phyloP scores from a whole-genome alignment of 2,888 invertebrate genomes.

The Alitta virens region DNA sequence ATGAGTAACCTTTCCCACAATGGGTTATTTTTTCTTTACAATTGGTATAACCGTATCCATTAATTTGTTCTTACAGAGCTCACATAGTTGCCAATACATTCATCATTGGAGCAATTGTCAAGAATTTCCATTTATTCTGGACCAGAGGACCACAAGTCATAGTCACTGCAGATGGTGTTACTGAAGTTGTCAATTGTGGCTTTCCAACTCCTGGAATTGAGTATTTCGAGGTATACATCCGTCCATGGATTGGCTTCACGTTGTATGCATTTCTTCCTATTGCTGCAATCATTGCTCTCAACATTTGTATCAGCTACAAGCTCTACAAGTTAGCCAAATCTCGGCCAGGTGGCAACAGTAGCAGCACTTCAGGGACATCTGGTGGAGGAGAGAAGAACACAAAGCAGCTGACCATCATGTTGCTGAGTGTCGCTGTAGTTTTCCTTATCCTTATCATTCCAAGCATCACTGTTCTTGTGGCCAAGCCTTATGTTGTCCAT shows the following conservation, averaged over 20 bases:
- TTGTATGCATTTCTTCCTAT: conserved; percentile 20
- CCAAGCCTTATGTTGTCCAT: conserved; percentile 4
- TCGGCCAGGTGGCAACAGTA: neutral
- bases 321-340: neutral
- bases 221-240: conserved; percentile 10
- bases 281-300: neutral
- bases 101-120: neutral
- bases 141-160: conserved; percentile 2
- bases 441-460: conserved; percentile 15
- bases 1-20: no score
- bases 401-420: conserved; percentile 12
- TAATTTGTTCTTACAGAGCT: neutral
- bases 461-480: conserved; percentile 4
- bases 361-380: neutral
- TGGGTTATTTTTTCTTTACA: no score
- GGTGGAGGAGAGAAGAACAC: neutral
- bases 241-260: conserved; percentile 20
- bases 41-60: no score
- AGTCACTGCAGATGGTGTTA: neutral
- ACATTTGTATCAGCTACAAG: conserved; percentile 11
- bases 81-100: neutral
- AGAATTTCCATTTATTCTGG: conserved; percentile 15
- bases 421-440: conserved; percentile 6
- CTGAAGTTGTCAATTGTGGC: neutral
- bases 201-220: neutral